phyloP scores from a whole-genome alignment of 2,888 invertebrate genomes.

The Mythimna albipuncta region DNA sequence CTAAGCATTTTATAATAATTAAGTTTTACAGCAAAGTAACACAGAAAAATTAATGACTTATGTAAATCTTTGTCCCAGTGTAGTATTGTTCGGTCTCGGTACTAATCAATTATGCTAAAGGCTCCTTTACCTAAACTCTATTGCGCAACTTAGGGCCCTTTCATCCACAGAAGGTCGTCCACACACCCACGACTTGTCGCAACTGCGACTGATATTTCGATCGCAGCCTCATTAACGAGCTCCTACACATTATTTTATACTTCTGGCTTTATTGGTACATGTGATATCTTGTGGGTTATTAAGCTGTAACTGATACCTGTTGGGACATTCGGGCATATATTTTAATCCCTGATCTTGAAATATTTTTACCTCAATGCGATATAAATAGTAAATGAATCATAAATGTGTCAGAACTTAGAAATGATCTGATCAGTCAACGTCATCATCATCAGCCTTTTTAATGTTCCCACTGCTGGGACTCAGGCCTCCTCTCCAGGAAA shows the following conservation, averaged over 20 bases:
- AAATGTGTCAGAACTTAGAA: neutral
- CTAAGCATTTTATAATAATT: neutral
- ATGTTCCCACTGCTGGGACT: too few species aligned
- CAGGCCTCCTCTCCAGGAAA: too few species aligned
- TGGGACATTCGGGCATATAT: neutral
- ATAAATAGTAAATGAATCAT: neutral
- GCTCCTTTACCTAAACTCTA: constrained; percentile 34
- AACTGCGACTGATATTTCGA: constrained; percentile 57
- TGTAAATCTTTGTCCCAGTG: neutral
- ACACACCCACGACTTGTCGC: constrained; percentile 66
- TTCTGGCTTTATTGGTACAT: constrained; percentile 46
- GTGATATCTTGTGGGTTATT: constrained; percentile 51
- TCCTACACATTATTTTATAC: constrained; percentile 60
- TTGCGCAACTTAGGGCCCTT: constrained; percentile 58
- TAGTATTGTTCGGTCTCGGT: constrained; percentile 29
- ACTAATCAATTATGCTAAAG: constrained; percentile 32
- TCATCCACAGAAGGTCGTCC: constrained; percentile 64
- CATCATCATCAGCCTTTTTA: too few species aligned
- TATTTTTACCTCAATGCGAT: neutral
- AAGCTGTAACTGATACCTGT: constrained; percentile 46
- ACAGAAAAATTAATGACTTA: neutral
- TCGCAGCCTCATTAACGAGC: constrained; percentile 54
- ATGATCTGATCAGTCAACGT: too few species aligned
- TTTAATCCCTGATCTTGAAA: constrained; percentile 1
- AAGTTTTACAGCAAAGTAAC: neutral